A percentile compares a stretch with the other conserved stretches of the same genome.
Evolutionary conservation across 2,888 invertebrate species (phyloP).

Genomic region (Latheticus oryzae): DNA sequence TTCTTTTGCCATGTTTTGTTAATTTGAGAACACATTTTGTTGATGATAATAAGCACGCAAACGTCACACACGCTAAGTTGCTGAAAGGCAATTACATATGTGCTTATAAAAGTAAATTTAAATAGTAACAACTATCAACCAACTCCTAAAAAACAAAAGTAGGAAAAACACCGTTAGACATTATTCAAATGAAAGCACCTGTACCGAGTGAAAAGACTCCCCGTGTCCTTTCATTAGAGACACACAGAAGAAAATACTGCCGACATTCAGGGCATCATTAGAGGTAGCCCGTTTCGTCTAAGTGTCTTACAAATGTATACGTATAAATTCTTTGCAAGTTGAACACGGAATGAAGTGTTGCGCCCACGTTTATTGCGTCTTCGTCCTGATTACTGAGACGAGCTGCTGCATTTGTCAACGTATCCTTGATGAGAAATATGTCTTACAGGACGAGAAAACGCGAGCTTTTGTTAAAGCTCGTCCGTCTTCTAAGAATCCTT

Average conservation of each 20-base stretch:
- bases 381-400: constrained; percentile 54
- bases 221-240: constrained; percentile 41
- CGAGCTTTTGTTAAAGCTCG: constrained; percentile 34
- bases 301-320: constrained; percentile 57
- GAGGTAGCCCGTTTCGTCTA: constrained; percentile 54
- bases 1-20: constrained; percentile 41
- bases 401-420: constrained; percentile 54
- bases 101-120: constrained; percentile 10
- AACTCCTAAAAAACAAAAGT: too few relatives aligned
- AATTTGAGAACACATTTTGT: constrained; percentile 38
- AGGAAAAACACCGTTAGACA: constrained; percentile 15
- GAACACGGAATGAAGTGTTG: constrained; percentile 56
- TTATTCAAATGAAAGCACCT: constrained; percentile 42
- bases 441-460: constrained; percentile 42
- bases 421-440: constrained; percentile 52
- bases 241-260: constrained; percentile 41
- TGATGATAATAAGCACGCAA: constrained; percentile 37
- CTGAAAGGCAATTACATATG: constrained; percentile 40
- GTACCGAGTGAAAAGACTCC: constrained; percentile 33
- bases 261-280: constrained; percentile 51
- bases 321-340: constrained; percentile 57
- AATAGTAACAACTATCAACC: not conserved
- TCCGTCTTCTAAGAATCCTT: constrained; percentile 31
- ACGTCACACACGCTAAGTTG: constrained; percentile 35
- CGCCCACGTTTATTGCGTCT: constrained; percentile 52